Base-by-base conservation (phyloP, 2,888 invertebrate genomes). In the Linnaemya vulpina region DNA sequence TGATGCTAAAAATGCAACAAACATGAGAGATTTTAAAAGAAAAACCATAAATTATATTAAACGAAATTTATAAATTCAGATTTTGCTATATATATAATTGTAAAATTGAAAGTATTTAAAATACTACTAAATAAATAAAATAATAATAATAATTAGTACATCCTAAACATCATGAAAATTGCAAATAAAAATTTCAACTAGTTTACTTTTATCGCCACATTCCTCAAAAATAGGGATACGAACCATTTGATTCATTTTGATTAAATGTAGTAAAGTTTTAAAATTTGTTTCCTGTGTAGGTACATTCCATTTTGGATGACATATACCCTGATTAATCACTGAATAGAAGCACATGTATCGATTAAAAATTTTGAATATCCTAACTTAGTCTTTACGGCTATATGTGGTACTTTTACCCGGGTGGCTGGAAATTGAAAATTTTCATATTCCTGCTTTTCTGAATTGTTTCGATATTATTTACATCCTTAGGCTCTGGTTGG, bases 401-500 rank as follows among this genome's bases (percentile, higher is more conserved):
- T 30, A 30, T 30, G 30, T 30, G 30, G 30, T 30, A 30, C 3
- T 30, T n/a, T 68, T 30, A 8, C 77, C 17, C 40, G 20, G 65
- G 84, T 83, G 83, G 83, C 84, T 8, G 40, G 70, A 55, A 40
- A 40, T 0, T 70, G 68, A 70, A 70, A 55, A 55, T 55, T 55
- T 70, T 70, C 55, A n/a, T 8, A 20, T 55, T 17, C 20, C 55
- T 71, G 70, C 10, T 71, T 58, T 55, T 11, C n/a, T 30, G 40
- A 43, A 10, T 43, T 53, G 35, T 75, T 70, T 78, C 68, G 4
- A 65, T 7, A n/a, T 58, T 60, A 49, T 82, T 84, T 5, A 84
- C 71, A 58, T 79, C 84, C 84, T 84, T 81, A n/a, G 86, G 86
- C 22, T 82, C 84, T 8, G 78, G 77, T 51, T 71, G 58, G 38